Conservation (phyloP, 2,113 vertebrate species). For the Albula goreensis region DNA sequence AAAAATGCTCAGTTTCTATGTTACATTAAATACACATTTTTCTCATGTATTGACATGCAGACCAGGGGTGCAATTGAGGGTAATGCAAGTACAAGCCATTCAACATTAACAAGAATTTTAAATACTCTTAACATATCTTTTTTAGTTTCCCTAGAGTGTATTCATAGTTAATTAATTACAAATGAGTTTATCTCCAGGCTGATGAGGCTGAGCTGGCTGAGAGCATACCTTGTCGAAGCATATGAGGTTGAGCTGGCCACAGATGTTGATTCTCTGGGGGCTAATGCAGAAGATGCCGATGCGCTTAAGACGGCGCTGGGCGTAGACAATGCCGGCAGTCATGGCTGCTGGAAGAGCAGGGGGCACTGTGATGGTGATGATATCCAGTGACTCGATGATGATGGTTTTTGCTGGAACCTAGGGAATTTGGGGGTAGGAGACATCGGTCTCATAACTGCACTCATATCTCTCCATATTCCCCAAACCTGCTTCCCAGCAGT, state of each 20-base stretch:
- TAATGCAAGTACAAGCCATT: too few relatives aligned
- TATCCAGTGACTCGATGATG: constrained; percentile 91
- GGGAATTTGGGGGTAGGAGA: background rate
- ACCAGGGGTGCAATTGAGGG: too few relatives aligned
- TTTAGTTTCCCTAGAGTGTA: too few relatives aligned
- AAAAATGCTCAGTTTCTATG: too few relatives aligned
- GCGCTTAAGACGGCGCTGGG: constrained; percentile 85
- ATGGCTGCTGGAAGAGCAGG: constrained; percentile 94
- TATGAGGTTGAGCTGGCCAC: constrained; percentile 93
- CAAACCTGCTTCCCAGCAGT: too few relatives aligned
- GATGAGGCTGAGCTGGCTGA: background rate
- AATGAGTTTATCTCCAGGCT: too few relatives aligned
- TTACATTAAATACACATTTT: too few relatives aligned
- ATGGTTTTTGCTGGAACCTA: constrained; percentile 83
- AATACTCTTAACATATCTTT: too few relatives aligned
- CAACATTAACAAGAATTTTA: too few relatives aligned
- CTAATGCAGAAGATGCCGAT: constrained; percentile 97
- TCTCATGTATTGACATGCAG: too few relatives aligned
- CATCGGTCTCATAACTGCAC: background rate
- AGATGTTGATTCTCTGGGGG: constrained; percentile 97
- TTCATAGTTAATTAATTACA: too few relatives aligned
- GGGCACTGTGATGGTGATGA: constrained; percentile 97
- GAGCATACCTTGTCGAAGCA: constrained; percentile 92
- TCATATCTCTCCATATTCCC: too few relatives aligned
- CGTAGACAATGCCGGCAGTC: constrained; percentile 96